Conservation (phyloP, 2,113 vertebrate species). For the Stegostoma tigrinum region DNA sequence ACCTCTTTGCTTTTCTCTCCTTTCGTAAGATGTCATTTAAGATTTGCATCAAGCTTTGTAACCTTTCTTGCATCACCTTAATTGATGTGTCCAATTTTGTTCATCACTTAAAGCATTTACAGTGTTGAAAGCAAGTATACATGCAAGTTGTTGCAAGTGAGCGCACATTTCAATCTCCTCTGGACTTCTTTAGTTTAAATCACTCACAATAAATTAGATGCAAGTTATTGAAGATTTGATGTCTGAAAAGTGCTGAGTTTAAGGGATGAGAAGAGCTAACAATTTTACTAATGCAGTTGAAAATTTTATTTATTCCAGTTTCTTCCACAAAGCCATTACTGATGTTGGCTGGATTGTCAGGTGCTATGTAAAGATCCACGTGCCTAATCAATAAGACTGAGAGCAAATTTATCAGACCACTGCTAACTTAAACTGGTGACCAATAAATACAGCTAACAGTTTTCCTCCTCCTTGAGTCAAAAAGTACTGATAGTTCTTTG, state of each 20-base stretch:
- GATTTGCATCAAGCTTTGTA: neutral
- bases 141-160: neutral
- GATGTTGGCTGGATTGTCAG: neutral
- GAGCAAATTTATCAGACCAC: neutral
- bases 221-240: neutral
- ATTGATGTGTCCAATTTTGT: neutral
- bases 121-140: neutral
- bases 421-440: neutral
- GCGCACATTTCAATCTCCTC: neutral
- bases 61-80: neutral
- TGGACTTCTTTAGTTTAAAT: neutral
- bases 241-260: neutral
- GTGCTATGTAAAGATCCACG: neutral
- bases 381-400: neutral
- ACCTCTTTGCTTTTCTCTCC: neutral
- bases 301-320: neutral
- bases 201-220: neutral
- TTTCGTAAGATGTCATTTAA: neutral
- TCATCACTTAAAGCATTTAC: neutral
- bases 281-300: neutral
- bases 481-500: neutral
- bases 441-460: neutral
- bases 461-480: neutral
- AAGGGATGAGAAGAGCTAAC: neutral
- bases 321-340: neutral